Conservation (phyloP, 2,113 vertebrate genomes). For the Eurystomus gularis region DNA sequence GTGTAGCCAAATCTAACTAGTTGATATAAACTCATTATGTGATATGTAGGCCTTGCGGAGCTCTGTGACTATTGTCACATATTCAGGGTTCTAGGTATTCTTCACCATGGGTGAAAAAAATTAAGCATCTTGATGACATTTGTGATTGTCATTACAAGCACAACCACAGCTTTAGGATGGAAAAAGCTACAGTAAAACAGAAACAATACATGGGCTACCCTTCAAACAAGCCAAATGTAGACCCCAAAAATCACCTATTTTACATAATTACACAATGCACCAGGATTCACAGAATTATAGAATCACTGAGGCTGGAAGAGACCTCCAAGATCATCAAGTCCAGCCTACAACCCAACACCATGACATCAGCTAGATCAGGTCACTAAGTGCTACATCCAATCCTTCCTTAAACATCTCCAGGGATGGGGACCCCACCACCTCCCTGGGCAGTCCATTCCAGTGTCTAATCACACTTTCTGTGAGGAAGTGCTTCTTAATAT, state of each 20-base stretch:
- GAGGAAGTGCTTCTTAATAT: too few relatives aligned
- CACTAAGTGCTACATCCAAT: too few relatives aligned
- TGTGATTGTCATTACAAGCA: background rate
- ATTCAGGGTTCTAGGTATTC: background rate
- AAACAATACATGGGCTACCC: background rate
- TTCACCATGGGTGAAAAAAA: background rate
- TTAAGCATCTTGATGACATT: background rate
- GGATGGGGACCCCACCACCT: too few relatives aligned
- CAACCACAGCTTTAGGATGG: background rate
- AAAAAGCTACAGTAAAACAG: background rate
- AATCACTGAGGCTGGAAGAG: too few relatives aligned
- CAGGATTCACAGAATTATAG: too few relatives aligned
- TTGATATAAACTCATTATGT: background rate
- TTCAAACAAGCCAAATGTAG: background rate
- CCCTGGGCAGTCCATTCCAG: too few relatives aligned
- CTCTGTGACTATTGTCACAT: background rate
- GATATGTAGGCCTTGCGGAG: background rate
- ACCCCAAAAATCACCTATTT: background rate
- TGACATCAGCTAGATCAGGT: too few relatives aligned
- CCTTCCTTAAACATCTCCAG: too few relatives aligned
- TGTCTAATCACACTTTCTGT: too few relatives aligned
- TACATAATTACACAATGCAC: background rate
- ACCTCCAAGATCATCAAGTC: too few relatives aligned
- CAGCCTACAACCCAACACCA: too few relatives aligned
- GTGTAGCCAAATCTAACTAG: background rate